Evolutionary conservation across 37 sponge, comb jelly and placozoan species (phyloP).

Genomic region (Eunapius fragilis): DNA sequence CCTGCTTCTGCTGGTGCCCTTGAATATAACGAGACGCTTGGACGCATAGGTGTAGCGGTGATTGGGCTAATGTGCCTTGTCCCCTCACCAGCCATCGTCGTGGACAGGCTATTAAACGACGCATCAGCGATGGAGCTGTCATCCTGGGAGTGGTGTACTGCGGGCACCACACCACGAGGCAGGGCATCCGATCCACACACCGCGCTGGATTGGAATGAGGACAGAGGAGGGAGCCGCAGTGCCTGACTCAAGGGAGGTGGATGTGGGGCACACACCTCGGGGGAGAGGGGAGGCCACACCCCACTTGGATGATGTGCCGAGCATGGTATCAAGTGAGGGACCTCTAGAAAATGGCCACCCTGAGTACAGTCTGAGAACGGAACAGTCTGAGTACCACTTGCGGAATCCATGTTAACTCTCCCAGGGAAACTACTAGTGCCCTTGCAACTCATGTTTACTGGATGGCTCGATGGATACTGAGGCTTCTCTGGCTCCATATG

Average conservation of each 20-base stretch:
- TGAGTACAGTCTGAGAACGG: neutral
- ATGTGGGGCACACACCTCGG: neutral
- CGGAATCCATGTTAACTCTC: neutral
- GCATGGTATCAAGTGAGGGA: neutral
- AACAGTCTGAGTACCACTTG: neutral
- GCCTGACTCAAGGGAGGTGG: constrained; percentile 30
- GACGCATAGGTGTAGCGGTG: neutral
- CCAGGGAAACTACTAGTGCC: neutral
- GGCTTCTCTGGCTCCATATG: neutral
- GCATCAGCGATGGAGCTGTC: neutral
- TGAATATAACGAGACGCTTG: neutral
- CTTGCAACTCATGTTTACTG: neutral
- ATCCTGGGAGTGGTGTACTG: neutral
- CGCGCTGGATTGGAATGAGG: neutral
- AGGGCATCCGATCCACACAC: neutral
- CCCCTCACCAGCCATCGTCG: no score
- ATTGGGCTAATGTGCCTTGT: neutral
- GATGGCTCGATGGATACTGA: neutral
- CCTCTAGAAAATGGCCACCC: neutral
- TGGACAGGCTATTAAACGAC: no score
- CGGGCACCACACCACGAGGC: neutral
- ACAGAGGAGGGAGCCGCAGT: neutral
- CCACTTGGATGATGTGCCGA: neutral
- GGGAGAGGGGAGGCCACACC: neutral
- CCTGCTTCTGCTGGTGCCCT: neutral